Conservation (phyloP, 2,888 invertebrate species). For the Argyra leucocephala region DNA sequence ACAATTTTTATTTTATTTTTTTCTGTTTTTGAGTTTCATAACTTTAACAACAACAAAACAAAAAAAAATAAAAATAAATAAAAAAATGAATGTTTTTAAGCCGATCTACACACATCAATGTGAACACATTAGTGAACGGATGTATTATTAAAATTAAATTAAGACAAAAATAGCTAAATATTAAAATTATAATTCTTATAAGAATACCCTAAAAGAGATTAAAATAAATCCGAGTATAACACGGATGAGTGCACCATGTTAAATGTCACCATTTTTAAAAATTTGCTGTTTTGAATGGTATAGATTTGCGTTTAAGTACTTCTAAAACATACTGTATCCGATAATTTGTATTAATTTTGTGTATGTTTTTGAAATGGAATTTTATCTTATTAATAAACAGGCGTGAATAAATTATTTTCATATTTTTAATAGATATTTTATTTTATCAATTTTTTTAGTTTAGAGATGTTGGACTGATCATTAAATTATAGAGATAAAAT, state of each 20-base stretch:
- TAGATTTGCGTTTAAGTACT: background rate
- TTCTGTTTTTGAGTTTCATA: too few species aligned
- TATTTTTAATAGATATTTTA: too few species aligned
- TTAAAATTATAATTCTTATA: background rate
- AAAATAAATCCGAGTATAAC: background rate
- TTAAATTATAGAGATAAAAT: too few species aligned
- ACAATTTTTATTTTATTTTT: too few species aligned
- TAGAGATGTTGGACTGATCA: too few species aligned
- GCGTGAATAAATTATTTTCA: too few species aligned
- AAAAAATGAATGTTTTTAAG: background rate
- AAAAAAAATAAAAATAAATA: too few species aligned
- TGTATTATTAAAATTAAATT: background rate
- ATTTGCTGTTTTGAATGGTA: background rate
- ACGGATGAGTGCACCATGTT: conserved; percentile 9
- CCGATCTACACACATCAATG: background rate
- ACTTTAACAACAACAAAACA: too few species aligned
- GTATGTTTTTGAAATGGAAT: too few species aligned
- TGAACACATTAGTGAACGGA: background rate
- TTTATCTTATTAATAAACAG: too few species aligned
- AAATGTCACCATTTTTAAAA: background rate
- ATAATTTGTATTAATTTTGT: background rate
- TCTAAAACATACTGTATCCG: background rate
- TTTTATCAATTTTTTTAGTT: too few species aligned
- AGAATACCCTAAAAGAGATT: background rate
- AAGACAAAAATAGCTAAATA: background rate